A percentile compares a stretch with the other conserved stretches of the same genome.
Conservation (phyloP, 92 coral and sea anemone genomes). For the Porites evermanni region DNA sequence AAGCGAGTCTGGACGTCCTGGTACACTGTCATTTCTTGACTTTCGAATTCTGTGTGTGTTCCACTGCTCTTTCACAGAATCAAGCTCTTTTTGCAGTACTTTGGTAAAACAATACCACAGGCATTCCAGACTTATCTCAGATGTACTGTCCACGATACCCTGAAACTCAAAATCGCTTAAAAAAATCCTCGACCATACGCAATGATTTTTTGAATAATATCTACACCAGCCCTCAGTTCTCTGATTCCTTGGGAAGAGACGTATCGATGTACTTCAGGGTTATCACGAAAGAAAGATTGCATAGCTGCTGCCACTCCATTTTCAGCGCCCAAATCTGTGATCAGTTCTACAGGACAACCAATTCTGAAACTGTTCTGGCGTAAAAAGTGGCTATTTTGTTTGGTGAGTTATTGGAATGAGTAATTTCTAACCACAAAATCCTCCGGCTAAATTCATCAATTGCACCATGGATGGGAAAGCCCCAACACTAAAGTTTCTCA, state of each 20-base stretch:
- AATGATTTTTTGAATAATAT: neutral
- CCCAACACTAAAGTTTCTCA: slow-evolving; percentile 1
- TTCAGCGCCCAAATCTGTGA: slow-evolving; percentile 55
- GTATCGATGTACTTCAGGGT: slow-evolving; percentile 52
- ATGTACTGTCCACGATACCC: slow-evolving; percentile 44
- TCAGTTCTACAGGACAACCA: slow-evolving; percentile 51
- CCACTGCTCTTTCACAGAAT: slow-evolving; percentile 61
- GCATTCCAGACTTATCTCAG: slow-evolving; percentile 49
- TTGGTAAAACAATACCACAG: slow-evolving; percentile 54
- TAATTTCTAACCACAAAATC: slow-evolving; percentile 42
- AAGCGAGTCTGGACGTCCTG: slow-evolving; percentile 59
- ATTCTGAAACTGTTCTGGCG: slow-evolving; percentile 19
- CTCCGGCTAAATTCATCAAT: slow-evolving; percentile 43
- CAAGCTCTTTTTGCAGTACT: slow-evolving; percentile 39
- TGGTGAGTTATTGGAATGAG: slow-evolving; percentile 52
- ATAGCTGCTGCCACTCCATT: slow-evolving; percentile 61
- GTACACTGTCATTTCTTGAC: slow-evolving; percentile 46
- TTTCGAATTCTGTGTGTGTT: slow-evolving; percentile 56
- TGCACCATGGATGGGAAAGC: slow-evolving; percentile 10
- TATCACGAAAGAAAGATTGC: slow-evolving; percentile 60
- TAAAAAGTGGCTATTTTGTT: slow-evolving; percentile 43
- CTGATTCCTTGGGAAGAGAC: slow-evolving; percentile 68
- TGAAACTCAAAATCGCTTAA: slow-evolving; percentile 41
- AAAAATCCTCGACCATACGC: slow-evolving; percentile 31
- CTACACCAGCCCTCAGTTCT: slow-evolving; percentile 66